Percentiles rank a stretch among this genome's conserved stretches.
These are phyloP conservation scores for Ostrea edulis DNA, from an alignment of 1,140 invertebrate genomes.

Conservation along the genomic window DNA sequence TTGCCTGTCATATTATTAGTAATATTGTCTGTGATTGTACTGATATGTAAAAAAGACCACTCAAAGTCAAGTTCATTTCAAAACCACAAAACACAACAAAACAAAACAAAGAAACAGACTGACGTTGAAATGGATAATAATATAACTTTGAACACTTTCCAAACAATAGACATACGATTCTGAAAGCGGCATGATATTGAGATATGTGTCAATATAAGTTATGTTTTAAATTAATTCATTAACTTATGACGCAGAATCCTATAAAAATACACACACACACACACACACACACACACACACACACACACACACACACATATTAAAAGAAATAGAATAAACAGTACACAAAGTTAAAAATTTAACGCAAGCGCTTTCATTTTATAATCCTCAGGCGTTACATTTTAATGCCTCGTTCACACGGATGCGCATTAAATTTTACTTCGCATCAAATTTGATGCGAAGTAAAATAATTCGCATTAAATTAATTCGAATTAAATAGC, in stretches of 20 bases:
- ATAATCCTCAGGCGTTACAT: too few species aligned
- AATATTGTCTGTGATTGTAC: background rate
- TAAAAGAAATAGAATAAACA: too few species aligned
- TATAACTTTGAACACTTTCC: background rate
- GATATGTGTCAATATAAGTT: constrained; percentile 6
- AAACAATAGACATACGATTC: background rate
- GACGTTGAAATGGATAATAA: background rate
- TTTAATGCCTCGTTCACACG: too few species aligned
- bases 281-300: too few species aligned
- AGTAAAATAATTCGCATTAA: too few species aligned
- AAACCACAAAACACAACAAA: background rate
- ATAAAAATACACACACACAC: too few species aligned
- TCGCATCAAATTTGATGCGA: too few species aligned
- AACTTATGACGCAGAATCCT: background rate
- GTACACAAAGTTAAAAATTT: too few species aligned
- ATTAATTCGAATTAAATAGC: too few species aligned
- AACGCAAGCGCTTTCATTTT: too few species aligned
- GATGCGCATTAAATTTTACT: too few species aligned
- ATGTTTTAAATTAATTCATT: background rate
- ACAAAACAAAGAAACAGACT: background rate
- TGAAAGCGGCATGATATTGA: background rate
- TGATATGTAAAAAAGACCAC: constrained; percentile 14
- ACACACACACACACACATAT: too few species aligned
- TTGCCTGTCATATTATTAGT: constrained; percentile 10
- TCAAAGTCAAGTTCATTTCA: background rate